Conservation (phyloP, 2,888 invertebrate species). For the Mesorhabditis sp. region DNA sequence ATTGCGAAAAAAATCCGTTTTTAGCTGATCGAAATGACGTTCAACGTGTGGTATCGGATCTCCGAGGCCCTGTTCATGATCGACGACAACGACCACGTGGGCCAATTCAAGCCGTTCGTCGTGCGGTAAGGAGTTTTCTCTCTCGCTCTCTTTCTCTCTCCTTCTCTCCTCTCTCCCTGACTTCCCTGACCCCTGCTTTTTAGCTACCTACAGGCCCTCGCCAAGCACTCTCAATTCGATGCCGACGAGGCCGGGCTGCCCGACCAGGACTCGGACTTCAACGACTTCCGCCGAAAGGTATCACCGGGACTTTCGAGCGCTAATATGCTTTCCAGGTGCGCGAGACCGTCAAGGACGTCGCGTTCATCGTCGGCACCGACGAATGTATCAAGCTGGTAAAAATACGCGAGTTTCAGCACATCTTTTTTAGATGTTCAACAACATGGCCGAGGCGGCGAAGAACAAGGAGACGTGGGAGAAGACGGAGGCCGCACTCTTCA, state of each 20-base stretch:
- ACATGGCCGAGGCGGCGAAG: constrained; percentile 61
- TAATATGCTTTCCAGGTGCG: constrained; percentile 54
- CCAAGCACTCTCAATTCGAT: constrained; percentile 90
- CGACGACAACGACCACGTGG: constrained; percentile 73
- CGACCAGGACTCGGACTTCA: constrained; percentile 77
- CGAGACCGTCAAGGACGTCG: constrained; percentile 90
- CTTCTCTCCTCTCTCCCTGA: background rate
- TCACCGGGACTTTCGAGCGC: background rate
- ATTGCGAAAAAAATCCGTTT: background rate
- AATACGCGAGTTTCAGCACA: background rate
- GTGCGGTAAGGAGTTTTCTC: constrained; percentile 65
- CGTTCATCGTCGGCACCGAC: constrained; percentile 89
- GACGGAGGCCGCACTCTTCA: constrained; percentile 85
- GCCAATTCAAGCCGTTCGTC: constrained; percentile 80
- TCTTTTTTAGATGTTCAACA: constrained; percentile 61
- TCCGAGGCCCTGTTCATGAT: constrained; percentile 89
- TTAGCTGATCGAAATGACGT: constrained; percentile 78
- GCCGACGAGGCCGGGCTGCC: constrained; percentile 83
- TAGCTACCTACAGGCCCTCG: constrained; percentile 67
- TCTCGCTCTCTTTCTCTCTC: background rate
- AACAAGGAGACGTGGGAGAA: constrained; percentile 72
- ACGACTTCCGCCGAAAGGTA: constrained; percentile 70
- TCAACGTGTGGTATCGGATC: constrained; percentile 90
- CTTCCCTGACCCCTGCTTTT: constrained; percentile 7
- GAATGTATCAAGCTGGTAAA: constrained; percentile 70